Evolutionary conservation across 2,888 invertebrate species (phyloP), one percentile per base, ranked within the genome.

Genomic region (Alloscopus bannaensis): DNA sequence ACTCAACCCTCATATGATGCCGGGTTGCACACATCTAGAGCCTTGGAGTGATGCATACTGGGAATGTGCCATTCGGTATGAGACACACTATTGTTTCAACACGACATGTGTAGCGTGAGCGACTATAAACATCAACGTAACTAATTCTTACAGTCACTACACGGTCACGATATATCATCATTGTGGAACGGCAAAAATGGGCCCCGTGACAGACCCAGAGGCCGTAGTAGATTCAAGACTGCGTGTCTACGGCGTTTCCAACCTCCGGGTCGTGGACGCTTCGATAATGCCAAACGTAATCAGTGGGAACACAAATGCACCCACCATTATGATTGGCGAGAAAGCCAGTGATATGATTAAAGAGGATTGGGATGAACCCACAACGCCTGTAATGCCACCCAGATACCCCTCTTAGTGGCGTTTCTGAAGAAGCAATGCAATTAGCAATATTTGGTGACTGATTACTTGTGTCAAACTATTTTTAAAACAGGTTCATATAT

Each of bases 161-260:
- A 92, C 94, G 0, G 89, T 94, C 86, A 95, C 95, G 0, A 93
- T 95, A 83, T 95, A 94, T 87, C 95, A 95, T 88, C 94, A 94
- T 0, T 92, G 92, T 0, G 94, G 95, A 69, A 95, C 95, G 0
- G 83, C 93, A 81, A 94, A 94, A 87, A 95, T 95, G 94, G 94
- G 94, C 0, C 92, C 93, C 0, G 87, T 88, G 0, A 87, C 89
- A 26, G 92, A 92, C 85, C 89, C 89, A 11, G 88, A 90, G 57
- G 91, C 93, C 0, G 95, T 95, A 0, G 94, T 95, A 0, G 93
- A 94, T 88, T 89, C 92, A 0, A 90, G 93, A 69, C 87, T 95
- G 70, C 89, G 89, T 87, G 93, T 94, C 0, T 90, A 92, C 83
- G 85, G 85, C 18, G 79, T 84, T 22, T 50, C 57, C 6, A 73